Conservation (phyloP, 2,113 vertebrate species). For the Callorhinus ursinus region DNA sequence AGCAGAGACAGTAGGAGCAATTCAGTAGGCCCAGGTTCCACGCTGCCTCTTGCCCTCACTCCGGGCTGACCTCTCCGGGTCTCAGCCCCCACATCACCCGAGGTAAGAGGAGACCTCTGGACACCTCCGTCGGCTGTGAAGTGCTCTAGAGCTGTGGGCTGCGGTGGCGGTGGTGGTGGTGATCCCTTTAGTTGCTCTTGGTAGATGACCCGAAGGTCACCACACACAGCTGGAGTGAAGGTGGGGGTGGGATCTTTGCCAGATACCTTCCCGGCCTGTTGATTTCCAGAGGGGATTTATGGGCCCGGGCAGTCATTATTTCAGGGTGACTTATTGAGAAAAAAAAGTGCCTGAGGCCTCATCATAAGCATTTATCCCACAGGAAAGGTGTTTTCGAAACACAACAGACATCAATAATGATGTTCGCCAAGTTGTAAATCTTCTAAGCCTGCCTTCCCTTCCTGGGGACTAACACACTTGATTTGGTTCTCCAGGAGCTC, state of each 20-base stretch:
- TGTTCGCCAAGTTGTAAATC: constrained; percentile 23
- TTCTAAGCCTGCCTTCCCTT: background rate
- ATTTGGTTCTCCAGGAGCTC: constrained; percentile 58
- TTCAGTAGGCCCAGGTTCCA: background rate
- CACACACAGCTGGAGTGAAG: background rate
- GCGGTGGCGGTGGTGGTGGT: too few relatives aligned
- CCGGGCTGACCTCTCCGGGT: background rate
- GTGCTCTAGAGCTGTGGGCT: background rate
- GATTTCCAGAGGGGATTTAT: constrained; percentile 37
- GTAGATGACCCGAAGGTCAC: background rate
- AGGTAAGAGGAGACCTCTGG: background rate
- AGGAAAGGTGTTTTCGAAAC: constrained; percentile 58
- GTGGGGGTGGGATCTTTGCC: background rate
- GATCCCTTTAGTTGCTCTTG: background rate
- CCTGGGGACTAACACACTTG: constrained; percentile 64
- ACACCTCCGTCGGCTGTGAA: background rate
- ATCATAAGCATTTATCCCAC: constrained; percentile 31
- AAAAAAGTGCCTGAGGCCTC: background rate
- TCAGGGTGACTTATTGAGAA: constrained; percentile 24
- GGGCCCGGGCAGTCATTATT: constrained; percentile 1
- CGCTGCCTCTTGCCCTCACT: background rate
- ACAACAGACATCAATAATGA: constrained; percentile 60
- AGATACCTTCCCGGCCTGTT: background rate
- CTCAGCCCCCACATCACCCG: background rate
- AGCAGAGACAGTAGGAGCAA: accelerated